Base-by-base conservation (phyloP, 23 tunicate species). In the Halocynthia roretzi region DNA sequence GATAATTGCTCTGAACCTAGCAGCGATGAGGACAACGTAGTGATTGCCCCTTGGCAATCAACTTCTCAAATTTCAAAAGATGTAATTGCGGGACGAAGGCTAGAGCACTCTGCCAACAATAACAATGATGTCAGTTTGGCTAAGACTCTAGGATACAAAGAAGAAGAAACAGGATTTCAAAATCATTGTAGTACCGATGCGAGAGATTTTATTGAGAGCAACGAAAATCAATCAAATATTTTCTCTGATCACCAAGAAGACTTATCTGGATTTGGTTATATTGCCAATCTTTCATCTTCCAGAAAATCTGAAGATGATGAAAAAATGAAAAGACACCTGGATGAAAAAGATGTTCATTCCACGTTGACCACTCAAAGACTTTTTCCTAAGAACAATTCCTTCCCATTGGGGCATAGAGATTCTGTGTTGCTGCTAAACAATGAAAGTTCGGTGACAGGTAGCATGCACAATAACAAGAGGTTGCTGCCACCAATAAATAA, bases 1-100 rank as follows among this genome's bases (percentile, higher is more conserved):
- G 63, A 58, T 58, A 14, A 58, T 58, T 14, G 63, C 63, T 31
- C 44, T 31, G 44, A 31, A 31, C 63, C 63, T 14, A 65, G 17
- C 70, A 65, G 70, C 31, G 70, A 65, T 15, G 70, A 65, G 23
- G 70, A 65, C 17, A 48, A 65, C 22, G 70, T 65, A 8, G n/a
- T 65, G 23, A 65, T 65, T 65, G 10, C n/a, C 5, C 14, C 10
- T 0, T 10, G 10, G 10, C 22, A 9, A 10, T 65, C 70, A 10
- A 8, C 70, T 31, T 4, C 44, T 31, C 44, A 31, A 31, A 31
- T 1, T 31, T 31, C 44, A 31, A 4, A 31, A 4, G 4, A 31
- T 31, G 44, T 31, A 31, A 31, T 31, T 31, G 44, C 44, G 44
- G 44, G 44, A 31, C 44, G 44, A 31, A 31, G 70, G n/a, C 22